phyloP scores from a whole-genome alignment of 2,888 invertebrate genomes.

The Chorisops tibialis region DNA sequence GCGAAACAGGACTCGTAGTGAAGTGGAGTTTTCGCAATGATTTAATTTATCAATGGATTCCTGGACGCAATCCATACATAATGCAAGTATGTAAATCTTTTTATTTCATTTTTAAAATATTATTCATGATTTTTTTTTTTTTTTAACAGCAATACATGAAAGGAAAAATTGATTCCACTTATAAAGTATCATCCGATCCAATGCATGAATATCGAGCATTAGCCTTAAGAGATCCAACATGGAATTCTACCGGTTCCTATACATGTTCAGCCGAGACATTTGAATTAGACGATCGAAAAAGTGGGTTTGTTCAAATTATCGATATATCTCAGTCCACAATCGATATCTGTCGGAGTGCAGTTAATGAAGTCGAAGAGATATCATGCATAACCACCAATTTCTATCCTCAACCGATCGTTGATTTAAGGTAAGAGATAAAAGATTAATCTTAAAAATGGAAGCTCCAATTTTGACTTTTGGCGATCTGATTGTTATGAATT shows the following conservation, averaged over 20 bases:
- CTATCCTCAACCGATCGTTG: constrained; percentile 35
- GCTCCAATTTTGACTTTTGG: too few relatives aligned
- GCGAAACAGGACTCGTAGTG: constrained; percentile 65
- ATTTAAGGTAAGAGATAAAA: constrained; percentile 35
- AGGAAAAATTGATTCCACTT: constrained; percentile 61
- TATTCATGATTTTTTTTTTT: background rate
- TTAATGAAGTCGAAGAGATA: constrained; percentile 37
- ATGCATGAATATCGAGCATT: constrained; percentile 69
- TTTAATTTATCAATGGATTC: constrained; percentile 79
- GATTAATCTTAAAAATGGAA: too few relatives aligned
- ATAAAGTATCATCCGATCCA: constrained; percentile 63
- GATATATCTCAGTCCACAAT: constrained; percentile 35
- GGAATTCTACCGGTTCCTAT: constrained; percentile 69
- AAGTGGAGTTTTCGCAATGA: constrained; percentile 73
- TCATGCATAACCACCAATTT: constrained; percentile 35
- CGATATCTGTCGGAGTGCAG: constrained; percentile 32
- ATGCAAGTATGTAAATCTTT: constrained; percentile 53
- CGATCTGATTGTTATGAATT: too few relatives aligned
- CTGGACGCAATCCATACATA: constrained; percentile 64
- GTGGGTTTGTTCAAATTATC: constrained; percentile 36
- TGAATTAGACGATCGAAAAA: constrained; percentile 54
- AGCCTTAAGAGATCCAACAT: constrained; percentile 64
- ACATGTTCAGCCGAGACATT: constrained; percentile 60
- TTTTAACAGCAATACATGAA: constrained; percentile 45
- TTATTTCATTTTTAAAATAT: constrained; percentile 37